Base-by-base conservation (phyloP, 2,113 vertebrate genomes). In the Ammospiza caudacuta region DNA sequence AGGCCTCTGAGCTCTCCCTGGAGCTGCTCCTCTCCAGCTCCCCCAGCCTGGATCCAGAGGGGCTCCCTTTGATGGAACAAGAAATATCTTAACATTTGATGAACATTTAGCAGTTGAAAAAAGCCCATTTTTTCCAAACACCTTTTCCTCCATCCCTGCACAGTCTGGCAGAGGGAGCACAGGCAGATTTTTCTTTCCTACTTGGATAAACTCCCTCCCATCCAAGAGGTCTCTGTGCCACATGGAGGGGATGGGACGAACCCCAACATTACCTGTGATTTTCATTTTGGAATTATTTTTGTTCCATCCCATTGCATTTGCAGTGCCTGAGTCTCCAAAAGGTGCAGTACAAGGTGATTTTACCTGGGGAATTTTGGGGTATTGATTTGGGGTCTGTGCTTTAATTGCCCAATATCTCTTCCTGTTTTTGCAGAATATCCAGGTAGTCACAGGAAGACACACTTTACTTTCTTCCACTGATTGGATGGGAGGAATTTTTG, bases 401-500 rank as follows among this genome's bases (percentile, higher is more conserved):
- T 93, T 83, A 97, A 92, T 83, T 52, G 74, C 46, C 41, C 79
- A 92, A 59, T 84, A 29, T 92, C 82, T 96, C 89, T 92, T 90
- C 81, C 84, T 97, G 58, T 97, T 96, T 96, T 97, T 78, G 47
- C 96, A 98, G 97, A 84, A 19, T 37, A 82, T 86, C 92, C 78
- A 86, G 67, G 66, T 64, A 93, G 76, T 90, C 82, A 94, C 93
- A 92, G 73, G 96, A 97, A 97, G 95, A 95, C 21, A 90, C 75
- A 93, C 75, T 86, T 92, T 93, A 46, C 83, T 96, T 92, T 90
- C 79, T 92, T 90, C 75, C 67, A 78, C 95, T 97, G 97, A 97
- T 97, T 98, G 87, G 95, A 98, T 98, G 97, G 97, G 97, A 98
- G 98, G 98, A 98, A 97, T 98, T 98, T 98, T 98, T 98, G 98